phyloP scores from a whole-genome alignment of 2,888 invertebrate species.

The Harpalus rufipes region DNA sequence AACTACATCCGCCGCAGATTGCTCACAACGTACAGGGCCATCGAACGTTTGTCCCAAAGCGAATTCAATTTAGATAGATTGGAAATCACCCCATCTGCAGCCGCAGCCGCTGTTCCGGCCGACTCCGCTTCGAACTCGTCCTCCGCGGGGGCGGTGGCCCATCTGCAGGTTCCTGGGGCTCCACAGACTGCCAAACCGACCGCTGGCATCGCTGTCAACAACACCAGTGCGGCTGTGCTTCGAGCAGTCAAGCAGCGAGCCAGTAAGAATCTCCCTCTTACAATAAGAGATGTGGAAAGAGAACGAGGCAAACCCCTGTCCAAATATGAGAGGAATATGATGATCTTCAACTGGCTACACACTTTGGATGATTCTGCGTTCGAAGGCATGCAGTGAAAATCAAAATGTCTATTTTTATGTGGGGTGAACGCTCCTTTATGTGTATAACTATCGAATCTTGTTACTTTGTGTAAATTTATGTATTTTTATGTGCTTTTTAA shows the following conservation, averaged over 20 bases:
- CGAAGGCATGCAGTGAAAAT: conserved; percentile 76
- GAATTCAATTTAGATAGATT: conserved; percentile 89
- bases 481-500: conserved; percentile 64
- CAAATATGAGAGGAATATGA: conserved; percentile 96
- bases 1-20: conserved; percentile 89
- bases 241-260: conserved; percentile 77
- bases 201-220: conserved; percentile 73
- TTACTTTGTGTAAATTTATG: conserved; percentile 60
- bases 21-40: conserved; percentile 88
- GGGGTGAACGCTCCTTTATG: conserved; percentile 1
- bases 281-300: conserved; percentile 88
- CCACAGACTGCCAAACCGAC: conserved; percentile 71
- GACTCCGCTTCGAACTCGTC: conserved; percentile 70
- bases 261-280: conserved; percentile 81
- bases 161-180: conserved; percentile 72
- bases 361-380: conserved; percentile 87
- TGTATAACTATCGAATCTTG: conserved; percentile 58
- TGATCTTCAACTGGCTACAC: conserved; percentile 97
- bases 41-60: conserved; percentile 90
- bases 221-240: conserved; percentile 76
- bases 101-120: conserved; percentile 73
- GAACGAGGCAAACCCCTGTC: conserved; percentile 90
- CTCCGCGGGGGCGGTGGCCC: conserved; percentile 74
- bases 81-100: conserved; percentile 81
- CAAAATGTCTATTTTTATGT: conserved; percentile 26